These are phyloP conservation scores for Papilio glaucus DNA, from an alignment of 1,140 invertebrate genomes.

Conservation along the genomic window DNA sequence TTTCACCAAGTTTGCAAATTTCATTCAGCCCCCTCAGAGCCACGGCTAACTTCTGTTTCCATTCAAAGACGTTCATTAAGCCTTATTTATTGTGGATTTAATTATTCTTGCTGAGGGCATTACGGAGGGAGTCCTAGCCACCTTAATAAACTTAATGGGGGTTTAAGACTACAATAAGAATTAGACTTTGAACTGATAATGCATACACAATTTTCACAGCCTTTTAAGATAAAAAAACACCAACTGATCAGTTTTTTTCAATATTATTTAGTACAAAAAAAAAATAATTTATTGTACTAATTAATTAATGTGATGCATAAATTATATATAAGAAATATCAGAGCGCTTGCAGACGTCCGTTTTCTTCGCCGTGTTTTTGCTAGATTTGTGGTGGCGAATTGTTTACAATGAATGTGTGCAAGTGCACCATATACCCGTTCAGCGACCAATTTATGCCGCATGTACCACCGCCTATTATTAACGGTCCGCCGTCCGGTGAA, in stretches of 20 bases:
- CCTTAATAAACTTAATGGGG: conserved; percentile 33
- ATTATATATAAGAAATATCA: too few species aligned
- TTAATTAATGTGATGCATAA: too few species aligned
- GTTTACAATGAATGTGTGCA: too few species aligned
- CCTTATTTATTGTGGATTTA: conserved; percentile 36
- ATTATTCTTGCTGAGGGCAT: conserved; percentile 30
- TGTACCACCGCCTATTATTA: too few species aligned
- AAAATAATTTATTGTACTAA: too few species aligned
- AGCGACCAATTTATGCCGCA: too few species aligned
- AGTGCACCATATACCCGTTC: too few species aligned
- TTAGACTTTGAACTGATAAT: background rate
- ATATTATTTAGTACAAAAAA: too few species aligned
- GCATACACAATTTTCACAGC: background rate
- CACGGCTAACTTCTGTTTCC: conserved; percentile 36
- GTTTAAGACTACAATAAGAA: conserved; percentile 15
- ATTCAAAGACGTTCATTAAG: conserved; percentile 36
- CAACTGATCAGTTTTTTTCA: background rate
- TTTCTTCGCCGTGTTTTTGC: too few species aligned
- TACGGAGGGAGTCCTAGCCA: conserved; percentile 20
- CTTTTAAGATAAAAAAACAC: background rate
- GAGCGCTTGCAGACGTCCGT: too few species aligned
- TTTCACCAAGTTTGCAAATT: conserved; percentile 30
- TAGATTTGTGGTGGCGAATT: too few species aligned
- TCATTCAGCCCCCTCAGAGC: conserved; percentile 29
- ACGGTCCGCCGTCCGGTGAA: too few species aligned